Percentiles rank a stretch among this genome's conserved stretches.
Conservation (phyloP, 1,140 invertebrate genomes). For the Eufriesea mexicana region DNA sequence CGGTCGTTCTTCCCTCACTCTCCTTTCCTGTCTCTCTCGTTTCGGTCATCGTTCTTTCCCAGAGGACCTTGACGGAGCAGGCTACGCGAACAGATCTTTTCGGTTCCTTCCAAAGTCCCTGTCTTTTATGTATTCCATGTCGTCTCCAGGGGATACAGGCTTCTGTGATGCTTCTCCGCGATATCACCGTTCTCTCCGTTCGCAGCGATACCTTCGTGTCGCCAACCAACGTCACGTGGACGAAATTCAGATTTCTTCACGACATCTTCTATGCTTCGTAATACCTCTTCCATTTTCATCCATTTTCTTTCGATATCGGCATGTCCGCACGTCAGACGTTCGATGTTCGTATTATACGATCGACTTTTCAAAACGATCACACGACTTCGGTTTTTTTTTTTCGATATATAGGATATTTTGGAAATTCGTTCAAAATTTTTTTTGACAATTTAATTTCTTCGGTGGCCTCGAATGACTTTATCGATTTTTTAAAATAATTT, state of each 20-base stretch:
- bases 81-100: conserved; percentile 33
- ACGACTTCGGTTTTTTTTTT: too few species aligned
- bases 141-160: conserved; percentile 15
- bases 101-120: conserved; percentile 42
- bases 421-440: too few species aligned
- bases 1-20: conserved; percentile 19
- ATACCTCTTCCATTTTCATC: background rate
- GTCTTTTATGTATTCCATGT: conserved; percentile 42
- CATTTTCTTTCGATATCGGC: background rate
- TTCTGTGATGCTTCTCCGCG: conserved; percentile 4
- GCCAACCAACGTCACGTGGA: conserved; percentile 32
- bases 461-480: too few species aligned
- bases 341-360: background rate
- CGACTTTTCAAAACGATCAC: background rate
- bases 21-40: conserved; percentile 32
- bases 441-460: too few species aligned
- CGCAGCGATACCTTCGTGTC: background rate
- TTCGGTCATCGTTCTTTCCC: conserved; percentile 55
- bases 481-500: too few species aligned
- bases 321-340: background rate
- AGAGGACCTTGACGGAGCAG: conserved; percentile 54
- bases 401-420: too few species aligned
- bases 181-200: background rate
- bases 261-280: too few species aligned
- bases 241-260: background rate